These are phyloP conservation scores for Hirundo rustica DNA, from an alignment of 2,797 vertebrate species.

Conservation along the genomic window DNA sequence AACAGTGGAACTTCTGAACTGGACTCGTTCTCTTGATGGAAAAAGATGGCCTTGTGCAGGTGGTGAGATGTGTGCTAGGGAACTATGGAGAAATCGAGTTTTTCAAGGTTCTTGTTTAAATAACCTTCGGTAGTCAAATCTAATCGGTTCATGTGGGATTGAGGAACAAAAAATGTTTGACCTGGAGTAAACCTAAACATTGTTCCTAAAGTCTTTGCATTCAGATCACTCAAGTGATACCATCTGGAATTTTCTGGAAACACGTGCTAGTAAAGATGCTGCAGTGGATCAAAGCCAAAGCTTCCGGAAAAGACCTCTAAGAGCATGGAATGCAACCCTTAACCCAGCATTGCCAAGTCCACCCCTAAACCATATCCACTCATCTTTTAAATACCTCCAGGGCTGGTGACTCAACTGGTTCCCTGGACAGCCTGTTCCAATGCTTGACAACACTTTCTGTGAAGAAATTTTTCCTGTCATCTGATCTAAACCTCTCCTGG, in stretches of 20 bases:
- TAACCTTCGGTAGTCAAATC: neutral
- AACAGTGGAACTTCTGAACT: neutral
- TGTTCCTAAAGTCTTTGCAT: neutral
- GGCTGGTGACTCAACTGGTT: neutral
- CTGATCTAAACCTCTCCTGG: neutral
- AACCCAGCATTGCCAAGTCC: neutral
- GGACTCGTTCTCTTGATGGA: rapidly evolving
- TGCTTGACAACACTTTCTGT: neutral
- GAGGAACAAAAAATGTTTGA: neutral
- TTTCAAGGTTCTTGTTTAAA: neutral
- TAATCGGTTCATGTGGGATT: neutral
- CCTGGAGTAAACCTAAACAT: neutral
- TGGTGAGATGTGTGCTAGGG: neutral
- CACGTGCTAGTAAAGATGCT: neutral
- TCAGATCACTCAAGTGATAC: neutral
- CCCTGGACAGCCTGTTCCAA: neutral
- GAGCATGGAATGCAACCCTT: neutral
- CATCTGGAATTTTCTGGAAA: neutral
- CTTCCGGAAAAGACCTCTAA: neutral
- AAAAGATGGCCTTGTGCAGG: neutral
- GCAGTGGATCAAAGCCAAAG: neutral
- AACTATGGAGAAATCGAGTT: neutral
- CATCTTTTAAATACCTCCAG: neutral
- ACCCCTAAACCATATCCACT: neutral
- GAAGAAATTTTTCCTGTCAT: neutral